These are phyloP conservation scores for Nemurella pictetii DNA, from an alignment of 2,888 invertebrate genomes.

Conservation along the genomic window DNA sequence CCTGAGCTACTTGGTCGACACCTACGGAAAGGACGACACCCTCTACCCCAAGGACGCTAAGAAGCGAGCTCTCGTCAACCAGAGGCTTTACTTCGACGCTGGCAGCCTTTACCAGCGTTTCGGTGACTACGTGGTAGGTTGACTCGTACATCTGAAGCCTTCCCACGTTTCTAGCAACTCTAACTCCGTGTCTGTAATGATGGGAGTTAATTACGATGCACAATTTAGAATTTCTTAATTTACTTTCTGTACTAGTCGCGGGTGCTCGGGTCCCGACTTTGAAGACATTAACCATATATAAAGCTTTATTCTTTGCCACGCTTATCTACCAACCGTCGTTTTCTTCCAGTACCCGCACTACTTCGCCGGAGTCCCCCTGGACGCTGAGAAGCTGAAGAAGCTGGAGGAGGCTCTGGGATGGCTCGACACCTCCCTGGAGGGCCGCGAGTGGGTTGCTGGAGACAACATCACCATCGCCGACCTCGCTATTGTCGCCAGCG, in stretches of 20 bases:
- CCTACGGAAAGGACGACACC: conserved; percentile 66
- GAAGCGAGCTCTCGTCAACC: conserved; percentile 63
- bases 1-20: conserved; percentile 65
- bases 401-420: conserved; percentile 69
- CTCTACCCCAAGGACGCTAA: conserved; percentile 67
- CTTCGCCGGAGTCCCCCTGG: conserved; percentile 62
- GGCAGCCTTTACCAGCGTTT: conserved; percentile 61
- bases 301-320: too few relatives aligned
- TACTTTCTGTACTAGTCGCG: too few relatives aligned
- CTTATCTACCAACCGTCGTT: background rate
- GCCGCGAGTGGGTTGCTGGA: conserved; percentile 72
- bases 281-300: too few relatives aligned
- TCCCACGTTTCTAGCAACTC: background rate
- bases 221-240: too few relatives aligned
- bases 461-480: conserved; percentile 77
- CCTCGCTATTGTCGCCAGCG: conserved; percentile 65
- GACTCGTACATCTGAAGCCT: background rate
- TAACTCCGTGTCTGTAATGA: background rate
- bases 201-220: too few relatives aligned
- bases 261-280: too few relatives aligned
- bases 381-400: conserved; percentile 69
- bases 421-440: conserved; percentile 72
- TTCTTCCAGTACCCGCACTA: conserved; percentile 62
- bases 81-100: conserved; percentile 64
- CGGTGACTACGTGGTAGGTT: conserved; percentile 61